A percentile compares a stretch with the other conserved stretches of the same genome.
Conservation (phyloP, 2,797 vertebrate species). For the Manis pentadactyla region DNA sequence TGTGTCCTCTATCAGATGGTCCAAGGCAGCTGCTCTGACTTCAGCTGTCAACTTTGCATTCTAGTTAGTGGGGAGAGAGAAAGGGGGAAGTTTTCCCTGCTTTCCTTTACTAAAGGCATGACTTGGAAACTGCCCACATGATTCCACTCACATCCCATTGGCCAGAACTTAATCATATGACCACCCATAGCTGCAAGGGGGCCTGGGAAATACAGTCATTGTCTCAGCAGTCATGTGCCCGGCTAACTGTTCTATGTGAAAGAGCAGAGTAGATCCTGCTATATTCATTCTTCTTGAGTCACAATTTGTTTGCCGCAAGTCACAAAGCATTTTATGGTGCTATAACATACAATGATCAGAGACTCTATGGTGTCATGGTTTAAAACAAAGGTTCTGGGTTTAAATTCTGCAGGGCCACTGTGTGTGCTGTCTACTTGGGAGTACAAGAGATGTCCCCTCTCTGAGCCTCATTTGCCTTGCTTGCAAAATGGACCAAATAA, state of each 20-base stretch:
- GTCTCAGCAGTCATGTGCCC: no score
- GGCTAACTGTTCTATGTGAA: not conserved
- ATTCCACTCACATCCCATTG: not conserved
- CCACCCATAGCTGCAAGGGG: not conserved
- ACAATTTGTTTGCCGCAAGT: not conserved
- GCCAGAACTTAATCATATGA: not conserved
- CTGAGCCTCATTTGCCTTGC: not conserved
- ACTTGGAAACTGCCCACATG: not conserved
- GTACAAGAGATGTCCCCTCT: not conserved
- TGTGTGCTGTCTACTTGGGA: not conserved
- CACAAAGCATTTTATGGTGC: not conserved
- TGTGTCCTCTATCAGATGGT: not conserved
- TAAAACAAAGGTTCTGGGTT: not conserved
- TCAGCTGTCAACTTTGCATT: not conserved
- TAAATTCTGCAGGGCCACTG: not conserved
- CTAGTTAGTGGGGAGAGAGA: not conserved
- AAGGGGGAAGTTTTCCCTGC: not conserved
- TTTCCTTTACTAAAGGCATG: not conserved
- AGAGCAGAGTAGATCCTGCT: not conserved
- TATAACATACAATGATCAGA: not conserved
- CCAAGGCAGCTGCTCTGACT: not conserved
- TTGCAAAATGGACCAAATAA: not conserved
- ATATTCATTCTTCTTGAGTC: not conserved
- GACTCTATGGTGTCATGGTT: not conserved
- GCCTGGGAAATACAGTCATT: constrained; percentile 35